These are phyloP conservation scores for Zygaena filipendulae DNA, from an alignment of 2,888 invertebrate species.

Conservation along the genomic window DNA sequence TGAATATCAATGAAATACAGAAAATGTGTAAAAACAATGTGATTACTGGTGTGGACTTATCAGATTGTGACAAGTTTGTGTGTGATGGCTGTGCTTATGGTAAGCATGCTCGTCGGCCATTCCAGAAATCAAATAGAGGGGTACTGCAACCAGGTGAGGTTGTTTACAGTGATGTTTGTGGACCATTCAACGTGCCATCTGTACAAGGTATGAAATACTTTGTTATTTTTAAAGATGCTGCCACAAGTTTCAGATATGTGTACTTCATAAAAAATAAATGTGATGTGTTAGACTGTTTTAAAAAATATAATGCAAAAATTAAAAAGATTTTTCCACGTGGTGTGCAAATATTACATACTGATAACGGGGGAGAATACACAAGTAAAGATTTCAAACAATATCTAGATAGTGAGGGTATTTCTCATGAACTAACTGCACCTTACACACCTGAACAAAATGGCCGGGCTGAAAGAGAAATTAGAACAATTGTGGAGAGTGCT, in stretches of 20 bases:
- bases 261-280: conserved; percentile 8
- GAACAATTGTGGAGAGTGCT: conserved; percentile 16
- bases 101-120: conserved; percentile 10
- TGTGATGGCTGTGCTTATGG: conserved; percentile 15
- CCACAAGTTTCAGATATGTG: conserved; percentile 8
- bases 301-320: conserved; percentile 8
- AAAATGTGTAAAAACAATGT: conserved; percentile 15
- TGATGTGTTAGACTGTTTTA: conserved; percentile 8
- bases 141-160: conserved; percentile 7
- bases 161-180: conserved; percentile 12
- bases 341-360: conserved; percentile 8
- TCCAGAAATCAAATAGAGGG: conserved; percentile 13
- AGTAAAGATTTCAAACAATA: conserved; percentile 3
- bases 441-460: conserved; percentile 21
- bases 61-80: conserved; percentile 7
- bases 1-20: conserved; percentile 15
- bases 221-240: conserved; percentile 13
- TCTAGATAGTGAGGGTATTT: conserved; percentile 6
- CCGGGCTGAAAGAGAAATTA: conserved; percentile 17
- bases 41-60: conserved; percentile 7
- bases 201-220: conserved; percentile 12
- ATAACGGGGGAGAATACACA: conserved; percentile 9
- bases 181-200: conserved; percentile 7
- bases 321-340: conserved; percentile 7
- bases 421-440: conserved; percentile 12